phyloP scores from a whole-genome alignment of 2,797 vertebrate species.

The Eulemur mongoz region DNA sequence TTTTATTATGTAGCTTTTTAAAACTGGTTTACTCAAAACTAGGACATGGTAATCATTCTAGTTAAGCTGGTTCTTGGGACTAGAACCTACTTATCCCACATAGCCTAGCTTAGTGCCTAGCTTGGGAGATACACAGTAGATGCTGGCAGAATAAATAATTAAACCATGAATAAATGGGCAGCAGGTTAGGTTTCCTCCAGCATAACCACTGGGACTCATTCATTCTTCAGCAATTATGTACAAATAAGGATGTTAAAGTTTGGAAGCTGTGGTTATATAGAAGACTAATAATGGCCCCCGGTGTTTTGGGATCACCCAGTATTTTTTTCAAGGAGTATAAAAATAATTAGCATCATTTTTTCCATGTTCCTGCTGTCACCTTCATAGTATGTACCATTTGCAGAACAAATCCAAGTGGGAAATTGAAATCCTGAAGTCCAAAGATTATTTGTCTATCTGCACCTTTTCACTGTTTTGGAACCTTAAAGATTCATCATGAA shows the following conservation, averaged over 20 bases:
- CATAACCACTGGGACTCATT: background rate
- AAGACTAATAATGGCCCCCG: background rate
- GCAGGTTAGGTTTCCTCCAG: background rate
- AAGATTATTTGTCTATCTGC: background rate
- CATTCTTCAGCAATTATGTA: background rate
- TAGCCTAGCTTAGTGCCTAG: background rate
- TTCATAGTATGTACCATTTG: background rate
- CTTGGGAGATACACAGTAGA: background rate
- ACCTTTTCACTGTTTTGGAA: background rate
- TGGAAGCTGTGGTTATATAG: background rate
- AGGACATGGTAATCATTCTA: background rate
- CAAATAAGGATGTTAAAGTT: background rate
- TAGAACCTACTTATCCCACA: rapidly evolving
- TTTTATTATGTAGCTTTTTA: background rate
- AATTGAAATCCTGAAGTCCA: background rate
- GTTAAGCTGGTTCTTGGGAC: background rate
- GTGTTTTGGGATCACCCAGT: background rate
- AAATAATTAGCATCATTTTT: background rate
- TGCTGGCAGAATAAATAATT: background rate
- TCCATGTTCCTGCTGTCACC: background rate
- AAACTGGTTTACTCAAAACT: background rate
- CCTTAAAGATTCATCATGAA: background rate
- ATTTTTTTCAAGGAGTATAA: background rate
- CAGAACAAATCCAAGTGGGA: background rate
- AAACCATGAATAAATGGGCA: background rate